A percentile compares a stretch with the other conserved stretches of the same genome.
These are phyloP conservation scores for Chamaetylas fuelleborni DNA, from an alignment of 2,113 vertebrate species.

Conservation along the genomic window DNA sequence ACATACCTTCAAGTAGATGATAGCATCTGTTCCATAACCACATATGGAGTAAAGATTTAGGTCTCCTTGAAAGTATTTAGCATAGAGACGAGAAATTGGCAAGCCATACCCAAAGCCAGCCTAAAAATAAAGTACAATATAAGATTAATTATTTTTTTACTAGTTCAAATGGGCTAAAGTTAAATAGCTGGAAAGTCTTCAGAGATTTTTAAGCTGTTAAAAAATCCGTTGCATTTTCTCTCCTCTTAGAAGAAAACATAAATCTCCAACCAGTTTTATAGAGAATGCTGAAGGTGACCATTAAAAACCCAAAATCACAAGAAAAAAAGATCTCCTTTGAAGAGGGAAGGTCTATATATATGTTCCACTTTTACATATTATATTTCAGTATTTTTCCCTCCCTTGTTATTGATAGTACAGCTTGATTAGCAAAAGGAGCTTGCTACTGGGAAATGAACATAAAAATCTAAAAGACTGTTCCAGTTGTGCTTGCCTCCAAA, in stretches of 20 bases:
- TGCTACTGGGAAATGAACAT: not conserved
- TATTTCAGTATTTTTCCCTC: not conserved
- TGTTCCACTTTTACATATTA: not conserved
- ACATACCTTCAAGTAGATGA: slow-evolving; percentile 94
- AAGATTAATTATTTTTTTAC: not conserved
- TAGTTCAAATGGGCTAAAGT: not conserved
- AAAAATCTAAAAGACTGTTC: not conserved
- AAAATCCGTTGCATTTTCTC: not conserved
- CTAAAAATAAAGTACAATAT: slow-evolving; percentile 67
- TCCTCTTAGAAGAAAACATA: not conserved
- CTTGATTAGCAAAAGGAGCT: not conserved
- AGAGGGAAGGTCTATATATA: not conserved
- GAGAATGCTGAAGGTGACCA: not conserved
- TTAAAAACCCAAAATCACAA: not conserved
- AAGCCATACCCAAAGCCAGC: slow-evolving; percentile 98
- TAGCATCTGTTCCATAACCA: slow-evolving; percentile 92
- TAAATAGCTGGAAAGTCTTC: not conserved
- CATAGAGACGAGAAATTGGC: slow-evolving; percentile 96
- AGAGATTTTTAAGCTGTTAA: not conserved
- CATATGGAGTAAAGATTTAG: slow-evolving; percentile 95
- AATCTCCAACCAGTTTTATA: not conserved
- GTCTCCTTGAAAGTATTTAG: slow-evolving; percentile 97
- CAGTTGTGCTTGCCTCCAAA: not conserved
- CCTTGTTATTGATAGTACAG: not conserved
- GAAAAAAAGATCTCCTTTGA: not conserved